Conservation (phyloP, 2,888 invertebrate species). For the Acanthococcus lagerstroemiae region DNA sequence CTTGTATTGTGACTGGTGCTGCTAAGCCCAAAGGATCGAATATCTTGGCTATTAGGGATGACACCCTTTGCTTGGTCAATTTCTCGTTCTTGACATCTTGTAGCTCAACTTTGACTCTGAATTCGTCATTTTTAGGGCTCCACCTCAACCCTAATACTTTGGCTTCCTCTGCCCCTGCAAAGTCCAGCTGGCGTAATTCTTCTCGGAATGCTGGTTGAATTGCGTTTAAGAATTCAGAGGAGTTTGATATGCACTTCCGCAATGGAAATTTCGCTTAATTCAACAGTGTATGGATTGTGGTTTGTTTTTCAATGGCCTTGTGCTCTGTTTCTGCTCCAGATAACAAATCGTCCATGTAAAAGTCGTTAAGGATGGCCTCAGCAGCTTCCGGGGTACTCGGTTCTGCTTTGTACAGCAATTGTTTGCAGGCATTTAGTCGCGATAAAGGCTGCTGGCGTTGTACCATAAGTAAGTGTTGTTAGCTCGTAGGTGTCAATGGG, state of each 20-base stretch:
- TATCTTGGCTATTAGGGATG: neutral
- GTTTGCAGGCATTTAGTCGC: constrained; percentile 37
- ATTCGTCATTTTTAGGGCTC: constrained; percentile 7
- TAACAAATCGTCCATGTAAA: constrained; percentile 39
- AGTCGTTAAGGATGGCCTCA: constrained; percentile 34
- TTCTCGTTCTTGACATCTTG: neutral
- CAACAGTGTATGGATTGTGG: neutral
- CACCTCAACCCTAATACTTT: constrained; percentile 19
- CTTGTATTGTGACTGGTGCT: neutral
- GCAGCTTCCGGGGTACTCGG: constrained; percentile 29
- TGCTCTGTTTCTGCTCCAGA: constrained; percentile 33
- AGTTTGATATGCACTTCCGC: constrained; percentile 36
- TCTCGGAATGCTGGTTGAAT: neutral
- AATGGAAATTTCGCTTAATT: constrained; percentile 32
- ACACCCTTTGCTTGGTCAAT: constrained; percentile 17
- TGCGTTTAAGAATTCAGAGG: neutral
- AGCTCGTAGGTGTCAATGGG: constrained; percentile 32
- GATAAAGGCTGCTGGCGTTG: constrained; percentile 35
- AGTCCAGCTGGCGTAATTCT: neutral
- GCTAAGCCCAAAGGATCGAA: constrained; percentile 14
- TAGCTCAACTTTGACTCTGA: neutral
- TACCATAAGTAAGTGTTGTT: constrained; percentile 40
- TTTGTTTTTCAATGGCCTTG: constrained; percentile 21
- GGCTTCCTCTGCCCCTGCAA: neutral
- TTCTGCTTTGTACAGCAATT: constrained; percentile 35